phyloP scores from a whole-genome alignment of 2,113 vertebrate species.

The Alaudala cheleensis region DNA sequence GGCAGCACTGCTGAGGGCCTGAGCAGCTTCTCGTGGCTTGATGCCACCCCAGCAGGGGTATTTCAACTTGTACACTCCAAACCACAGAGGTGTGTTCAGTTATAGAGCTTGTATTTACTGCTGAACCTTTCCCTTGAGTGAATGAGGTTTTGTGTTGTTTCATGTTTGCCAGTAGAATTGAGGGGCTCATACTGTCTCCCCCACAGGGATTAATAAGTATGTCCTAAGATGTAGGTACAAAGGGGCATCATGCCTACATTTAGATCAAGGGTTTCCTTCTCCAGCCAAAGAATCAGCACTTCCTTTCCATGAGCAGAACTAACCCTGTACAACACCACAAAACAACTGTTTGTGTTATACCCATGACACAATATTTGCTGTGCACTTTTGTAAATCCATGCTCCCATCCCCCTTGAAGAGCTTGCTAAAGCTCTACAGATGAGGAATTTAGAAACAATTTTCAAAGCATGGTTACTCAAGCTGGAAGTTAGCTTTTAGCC shows the following conservation, averaged over 20 bases:
- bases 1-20: not conserved
- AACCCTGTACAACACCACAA: not conserved
- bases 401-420: constrained; percentile 7
- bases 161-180: accelerated
- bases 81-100: accelerated
- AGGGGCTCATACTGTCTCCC: not conserved
- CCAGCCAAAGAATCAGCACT: not conserved
- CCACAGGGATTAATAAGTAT: not conserved
- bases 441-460: constrained; percentile 45
- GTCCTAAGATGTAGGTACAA: not conserved
- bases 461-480: constrained; percentile 58
- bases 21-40: not conserved
- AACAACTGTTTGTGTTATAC: not conserved
- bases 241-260: not conserved
- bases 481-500: constrained; percentile 53
- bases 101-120: not conserved
- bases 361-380: not conserved
- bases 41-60: not conserved
- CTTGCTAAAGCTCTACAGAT: constrained; percentile 3
- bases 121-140: not conserved
- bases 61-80: not conserved
- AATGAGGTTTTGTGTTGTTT: not conserved
- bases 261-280: not conserved
- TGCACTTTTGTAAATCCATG: not conserved
- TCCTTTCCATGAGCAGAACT: not conserved